These are phyloP conservation scores for Grapholita molesta DNA, from an alignment of 1,140 invertebrate species.

Conservation along the genomic window DNA sequence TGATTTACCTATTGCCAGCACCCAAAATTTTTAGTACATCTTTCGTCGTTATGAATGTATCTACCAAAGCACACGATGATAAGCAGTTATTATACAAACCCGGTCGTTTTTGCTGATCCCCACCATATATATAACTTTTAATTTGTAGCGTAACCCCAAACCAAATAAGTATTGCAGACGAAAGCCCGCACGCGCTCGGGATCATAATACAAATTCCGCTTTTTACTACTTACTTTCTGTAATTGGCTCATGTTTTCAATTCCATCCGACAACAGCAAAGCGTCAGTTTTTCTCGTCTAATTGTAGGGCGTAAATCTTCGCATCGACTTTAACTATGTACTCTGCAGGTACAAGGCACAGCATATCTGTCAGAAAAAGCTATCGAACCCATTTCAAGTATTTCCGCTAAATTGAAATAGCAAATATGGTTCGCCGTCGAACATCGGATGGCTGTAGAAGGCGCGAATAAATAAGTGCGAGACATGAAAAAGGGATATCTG, in stretches of 20 bases:
- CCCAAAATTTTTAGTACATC: neutral
- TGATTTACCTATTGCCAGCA: neutral
- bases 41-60: neutral
- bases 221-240: conserved; percentile 5
- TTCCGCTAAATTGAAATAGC: neutral
- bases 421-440: neutral
- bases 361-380: neutral
- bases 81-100: neutral
- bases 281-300: neutral
- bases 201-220: conserved; percentile 3
- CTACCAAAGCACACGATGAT: no score
- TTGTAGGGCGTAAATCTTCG: neutral
- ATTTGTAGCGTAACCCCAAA: neutral
- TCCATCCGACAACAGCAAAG: conserved; percentile 3
- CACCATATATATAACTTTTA: neutral
- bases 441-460: neutral
- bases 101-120: neutral
- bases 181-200: neutral
- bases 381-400: neutral
- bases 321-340: neutral
- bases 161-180: neutral
- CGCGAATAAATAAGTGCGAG: neutral
- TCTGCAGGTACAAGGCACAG: neutral
- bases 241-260: conserved; percentile 14
- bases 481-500: neutral